Base-by-base conservation (phyloP, 2,797 vertebrate species). In the Odontamblyopus rebecca region DNA sequence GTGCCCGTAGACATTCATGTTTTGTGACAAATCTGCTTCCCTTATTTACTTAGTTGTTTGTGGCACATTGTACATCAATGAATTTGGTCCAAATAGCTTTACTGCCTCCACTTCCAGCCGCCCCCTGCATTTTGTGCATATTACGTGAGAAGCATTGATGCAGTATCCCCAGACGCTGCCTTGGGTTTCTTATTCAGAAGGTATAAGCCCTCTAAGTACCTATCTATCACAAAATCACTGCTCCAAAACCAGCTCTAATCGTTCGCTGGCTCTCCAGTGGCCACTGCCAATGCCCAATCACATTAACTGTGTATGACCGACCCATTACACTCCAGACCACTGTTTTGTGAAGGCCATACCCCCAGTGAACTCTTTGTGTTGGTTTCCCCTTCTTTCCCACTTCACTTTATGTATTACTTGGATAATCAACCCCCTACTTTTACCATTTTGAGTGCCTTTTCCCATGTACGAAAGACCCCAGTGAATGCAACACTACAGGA, bases 111-210 rank as follows among this genome's bases (percentile, higher is more conserved):
- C 78, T 16, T 53, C 85, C 74, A 81, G 78, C 82, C 85, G 82
- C 77, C 75, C 78, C 82, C 81, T 81, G 82, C 82, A 82, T 88
- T 91, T 88, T 82, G 80, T 82, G 81, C 80, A 77, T 72, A 78
- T 84, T 89, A 89, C 86, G 88, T 89, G 91, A 84, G 88, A 77
- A 82, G 89, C 89, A 89, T 91, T 89, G 85, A 90, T 88, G 83
- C 57, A 72, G 69, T 73, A 75, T 89, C 85, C 84, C 82, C 60
- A 82, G 86, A 83, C 80, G 75, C 69, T 67, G 71, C 70, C 73
- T 74, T 41, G 60, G 69, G 71, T 83, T 89, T 90, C 82, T 89
- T 87, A 91, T 89, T 89, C 90, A 87, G 79, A 73, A 74, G 80
- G 76, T 84, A 86, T 75, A 82, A 63, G 79, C 67, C 77, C 79